Evolutionary conservation across 1,140 invertebrate genomes (phyloP), one percentile per base, ranked within the genome.

Genomic region (Ptiloglossa arizonensis): DNA sequence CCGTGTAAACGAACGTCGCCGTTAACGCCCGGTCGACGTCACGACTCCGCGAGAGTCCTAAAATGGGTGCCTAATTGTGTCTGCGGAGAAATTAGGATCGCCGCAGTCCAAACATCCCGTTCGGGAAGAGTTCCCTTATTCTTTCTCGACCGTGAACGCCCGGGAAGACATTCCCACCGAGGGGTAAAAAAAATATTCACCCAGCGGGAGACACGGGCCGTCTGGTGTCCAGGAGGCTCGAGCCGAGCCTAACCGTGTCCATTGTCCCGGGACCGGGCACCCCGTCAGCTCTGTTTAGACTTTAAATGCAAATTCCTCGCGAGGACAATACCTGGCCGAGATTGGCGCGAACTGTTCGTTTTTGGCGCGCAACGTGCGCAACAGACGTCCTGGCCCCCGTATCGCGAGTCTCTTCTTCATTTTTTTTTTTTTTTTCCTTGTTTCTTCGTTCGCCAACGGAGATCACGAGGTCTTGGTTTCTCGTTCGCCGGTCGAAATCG

Each of bases 301-400:
- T 75, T 64, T 56, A 74, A 77, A 90, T 88, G 88, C 89, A 87
- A 89, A 89, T 89, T 70, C 73, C 35, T 35, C n/a, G 50, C 38
- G 38, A 19, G 68, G 48, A 82, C 83, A 85, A 85, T 82, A 63
- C 48, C 27, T 63, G 71, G 24, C 46, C n/a, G 13, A 56, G 59
- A 70, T 66, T 46, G 57, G 68, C 67, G 74, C 32, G 48, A 70
- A 54, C 56, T 54, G 48, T 44, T 69, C 86, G 80, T 80, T 62
- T 41, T 85, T 89, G 82, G 86, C 79, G 67, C 79, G 81, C 74
- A 86, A 86, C 56, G 79, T 88, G 86, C 63, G 79, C 76, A 59
- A 76, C 89, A 87, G 87, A 87, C 83, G 67, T 80, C 78, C 71
- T 54, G n/a, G 63, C 71, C 62, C 77, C 64, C 64, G 66, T 52